phyloP scores from a whole-genome alignment of 2,888 invertebrate genomes.

The Habroteleia sp. region DNA sequence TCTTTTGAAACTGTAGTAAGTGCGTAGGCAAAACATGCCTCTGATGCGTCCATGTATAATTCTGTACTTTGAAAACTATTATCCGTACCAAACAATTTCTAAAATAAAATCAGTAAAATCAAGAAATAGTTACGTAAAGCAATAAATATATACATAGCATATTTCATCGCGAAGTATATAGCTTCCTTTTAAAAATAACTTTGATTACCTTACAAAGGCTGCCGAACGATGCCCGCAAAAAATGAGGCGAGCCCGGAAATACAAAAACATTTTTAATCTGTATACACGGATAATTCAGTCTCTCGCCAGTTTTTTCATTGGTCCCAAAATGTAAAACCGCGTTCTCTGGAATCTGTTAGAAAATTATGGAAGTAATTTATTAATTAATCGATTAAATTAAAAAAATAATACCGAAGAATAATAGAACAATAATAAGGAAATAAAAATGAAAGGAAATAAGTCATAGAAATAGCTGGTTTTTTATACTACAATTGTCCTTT shows the following conservation, averaged over 20 bases:
- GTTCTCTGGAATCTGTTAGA: conserved; percentile 82
- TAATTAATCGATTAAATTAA: no score
- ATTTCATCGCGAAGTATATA: no score
- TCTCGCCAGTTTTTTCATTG: conserved; percentile 69
- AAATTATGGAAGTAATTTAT: conserved; percentile 60
- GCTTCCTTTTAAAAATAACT: conserved; percentile 1
- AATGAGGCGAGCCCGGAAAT: conserved; percentile 87
- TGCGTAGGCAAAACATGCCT: conserved; percentile 80
- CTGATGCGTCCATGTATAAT: conserved; percentile 81
- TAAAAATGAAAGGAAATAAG: no score
- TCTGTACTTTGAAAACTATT: conserved; percentile 79
- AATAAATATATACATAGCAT: no score
- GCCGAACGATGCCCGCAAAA: conserved; percentile 80
- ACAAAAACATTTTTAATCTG: conserved; percentile 85
- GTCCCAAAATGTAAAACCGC: conserved; percentile 80
- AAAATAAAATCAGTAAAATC: conserved; percentile 42
- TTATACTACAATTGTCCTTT: no score
- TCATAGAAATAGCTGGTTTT: conserved; percentile 9
- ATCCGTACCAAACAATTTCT: conserved; percentile 79
- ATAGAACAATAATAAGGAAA: no score
- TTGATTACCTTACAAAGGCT: conserved; percentile 74
- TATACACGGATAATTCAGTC: conserved; percentile 81
- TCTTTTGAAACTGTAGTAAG: conserved; percentile 80
- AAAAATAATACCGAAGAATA: no score
- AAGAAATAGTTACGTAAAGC: conserved; percentile 12